These are phyloP conservation scores for Bovichtus variegatus DNA, from an alignment of 2,797 vertebrate genomes.

Conservation along the genomic window DNA sequence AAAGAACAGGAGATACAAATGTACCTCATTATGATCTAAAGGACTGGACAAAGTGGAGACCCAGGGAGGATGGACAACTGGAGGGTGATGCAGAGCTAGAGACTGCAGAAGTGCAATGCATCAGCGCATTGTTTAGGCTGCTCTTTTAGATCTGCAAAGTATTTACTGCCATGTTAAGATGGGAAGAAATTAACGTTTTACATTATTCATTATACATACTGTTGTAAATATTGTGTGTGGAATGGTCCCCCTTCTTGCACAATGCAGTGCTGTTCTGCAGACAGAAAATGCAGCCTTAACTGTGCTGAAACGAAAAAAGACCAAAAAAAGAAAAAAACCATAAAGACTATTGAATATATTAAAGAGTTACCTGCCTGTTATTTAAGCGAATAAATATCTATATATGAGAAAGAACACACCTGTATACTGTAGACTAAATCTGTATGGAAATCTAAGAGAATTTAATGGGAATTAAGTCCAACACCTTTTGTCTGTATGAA, in stretches of 20 bases:
- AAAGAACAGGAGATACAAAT: constrained; percentile 64
- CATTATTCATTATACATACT: constrained; percentile 75
- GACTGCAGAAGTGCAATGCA: constrained; percentile 78
- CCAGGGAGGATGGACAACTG: constrained; percentile 47
- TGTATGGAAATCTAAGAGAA: constrained; percentile 91
- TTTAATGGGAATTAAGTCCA: constrained; percentile 91
- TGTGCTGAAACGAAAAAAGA: constrained; percentile 83
- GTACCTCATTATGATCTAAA: constrained; percentile 68
- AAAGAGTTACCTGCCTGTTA: constrained; percentile 95
- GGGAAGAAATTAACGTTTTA: constrained; percentile 48
- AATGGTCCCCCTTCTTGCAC: constrained; percentile 71
- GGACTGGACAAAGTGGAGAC: constrained; percentile 55
- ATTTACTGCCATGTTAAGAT: constrained; percentile 72
- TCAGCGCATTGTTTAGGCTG: constrained; percentile 75
- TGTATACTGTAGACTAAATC: constrained; percentile 92
- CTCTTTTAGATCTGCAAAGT: constrained; percentile 80
- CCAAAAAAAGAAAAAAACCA: constrained; percentile 71
- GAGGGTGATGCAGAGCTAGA: constrained; percentile 74
- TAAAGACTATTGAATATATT: constrained; percentile 90
- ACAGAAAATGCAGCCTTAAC: constrained; percentile 82
- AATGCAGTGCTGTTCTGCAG: constrained; percentile 73
- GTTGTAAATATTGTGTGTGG: constrained; percentile 77
- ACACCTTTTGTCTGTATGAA: constrained; percentile 93
- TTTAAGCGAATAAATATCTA: constrained; percentile 89
- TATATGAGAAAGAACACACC: constrained; percentile 91